Conservation (phyloP, 2,888 invertebrate species). For the Tridacna crocea region DNA sequence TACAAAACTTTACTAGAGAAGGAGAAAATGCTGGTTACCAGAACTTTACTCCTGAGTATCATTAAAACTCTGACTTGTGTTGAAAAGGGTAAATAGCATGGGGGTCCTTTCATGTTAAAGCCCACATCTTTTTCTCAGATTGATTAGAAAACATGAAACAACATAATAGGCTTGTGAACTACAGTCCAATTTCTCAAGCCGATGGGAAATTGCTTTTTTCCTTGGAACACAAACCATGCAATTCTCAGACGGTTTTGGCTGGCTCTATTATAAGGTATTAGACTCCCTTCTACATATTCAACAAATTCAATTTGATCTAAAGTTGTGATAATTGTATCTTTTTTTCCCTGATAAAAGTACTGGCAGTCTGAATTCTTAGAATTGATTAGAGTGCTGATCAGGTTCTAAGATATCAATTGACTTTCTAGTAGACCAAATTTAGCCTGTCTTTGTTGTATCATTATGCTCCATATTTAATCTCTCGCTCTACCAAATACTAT, state of each 20-base stretch:
- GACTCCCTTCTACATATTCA: constrained; percentile 20
- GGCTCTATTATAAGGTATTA: constrained; percentile 27
- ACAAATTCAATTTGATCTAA: constrained; percentile 35
- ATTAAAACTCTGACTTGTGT: too few relatives aligned
- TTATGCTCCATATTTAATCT: too few relatives aligned
- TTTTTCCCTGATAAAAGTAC: neutral
- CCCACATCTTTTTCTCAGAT: constrained; percentile 36
- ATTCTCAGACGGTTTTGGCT: constrained; percentile 23
- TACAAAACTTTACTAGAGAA: too few relatives aligned
- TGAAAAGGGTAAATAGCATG: constrained; percentile 35
- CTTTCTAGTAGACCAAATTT: too few relatives aligned
- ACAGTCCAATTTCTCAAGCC: constrained; percentile 32
- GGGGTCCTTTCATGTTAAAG: constrained; percentile 31
- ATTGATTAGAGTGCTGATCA: too few relatives aligned
- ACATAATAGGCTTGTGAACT: constrained; percentile 38
- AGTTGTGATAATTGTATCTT: constrained; percentile 25
- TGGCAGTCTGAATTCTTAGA: too few relatives aligned
- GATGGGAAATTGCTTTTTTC: constrained; percentile 37
- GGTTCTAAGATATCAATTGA: too few relatives aligned
- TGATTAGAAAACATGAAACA: constrained; percentile 44
- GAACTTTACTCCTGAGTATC: too few relatives aligned
- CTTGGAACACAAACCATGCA: constrained; percentile 15
- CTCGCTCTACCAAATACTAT: too few relatives aligned
- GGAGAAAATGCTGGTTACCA: too few relatives aligned
- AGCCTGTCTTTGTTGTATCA: too few relatives aligned